Base-by-base conservation (phyloP, 2,797 vertebrate species). In the Gadopsis bispinosus region DNA sequence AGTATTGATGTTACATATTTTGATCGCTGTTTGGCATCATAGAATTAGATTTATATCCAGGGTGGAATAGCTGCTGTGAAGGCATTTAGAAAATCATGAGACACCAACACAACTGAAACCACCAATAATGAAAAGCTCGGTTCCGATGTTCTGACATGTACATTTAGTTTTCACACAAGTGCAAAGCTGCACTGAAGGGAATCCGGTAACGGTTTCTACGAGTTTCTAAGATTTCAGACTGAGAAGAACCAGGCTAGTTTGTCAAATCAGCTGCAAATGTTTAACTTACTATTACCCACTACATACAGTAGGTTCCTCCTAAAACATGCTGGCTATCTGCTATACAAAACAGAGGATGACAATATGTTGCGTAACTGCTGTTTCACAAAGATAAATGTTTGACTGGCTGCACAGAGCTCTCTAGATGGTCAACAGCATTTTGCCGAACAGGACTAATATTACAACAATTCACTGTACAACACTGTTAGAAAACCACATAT, bases 381-480 rank as follows among this genome's bases (percentile, higher is more conserved):
- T 73, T 79, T 67, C 77, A 79, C 69, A 67, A 61, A 72, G 62
- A 72, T 37, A 6, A 29, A 26, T 12, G n/a, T n/a, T 13, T 35
- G 31, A n/a, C 20, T 2, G 9, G 39, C 39, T 13, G 39, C 39
- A 13, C n/a, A 51, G 48, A 14, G 22, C 26, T 26, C 26, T 26
- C 26, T 26, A 26, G 26, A 26, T 26, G 26, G 26, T 26, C 26
- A 26, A 26, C 26, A 26, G 26, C 26, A 26, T 26, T 26, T 26
- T 26, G 26, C 26, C 26, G 26, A 26, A 26, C 26, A 26, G 26
- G 26, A 26, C 26, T 26, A 35, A 35, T 35, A 35, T 7, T 7
- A 35, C 33, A 2, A 48, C 6, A 26, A 13, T 5, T 8, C 26
- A 14, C 10, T 41, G 35, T 31, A 8, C 14, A 31, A 31, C 26